These are phyloP conservation scores for Mesorhabditis sp. DNA, from an alignment of 2,888 invertebrate species.

Conservation along the genomic window DNA sequence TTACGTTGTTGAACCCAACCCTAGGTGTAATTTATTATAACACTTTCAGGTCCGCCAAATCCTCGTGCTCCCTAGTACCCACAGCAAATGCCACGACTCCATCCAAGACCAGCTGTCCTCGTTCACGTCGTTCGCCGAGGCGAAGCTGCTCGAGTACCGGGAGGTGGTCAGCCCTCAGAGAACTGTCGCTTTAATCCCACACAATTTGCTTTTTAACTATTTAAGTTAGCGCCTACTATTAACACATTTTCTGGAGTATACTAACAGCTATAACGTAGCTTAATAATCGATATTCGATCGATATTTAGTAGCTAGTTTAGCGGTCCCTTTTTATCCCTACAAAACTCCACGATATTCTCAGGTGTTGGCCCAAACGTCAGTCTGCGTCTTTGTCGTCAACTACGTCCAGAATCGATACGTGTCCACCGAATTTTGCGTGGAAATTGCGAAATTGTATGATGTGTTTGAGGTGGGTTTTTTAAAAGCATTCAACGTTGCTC, in stretches of 20 bases:
- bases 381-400: slow-evolving; percentile 34
- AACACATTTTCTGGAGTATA: too few relatives aligned
- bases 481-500: slow-evolving; percentile 16
- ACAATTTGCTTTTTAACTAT: too few relatives aligned
- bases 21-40: background rate
- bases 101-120: slow-evolving; percentile 22
- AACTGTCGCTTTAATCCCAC: too few relatives aligned
- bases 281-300: too few relatives aligned
- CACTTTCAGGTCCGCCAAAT: slow-evolving; percentile 33
- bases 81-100: slow-evolving; percentile 22
- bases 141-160: slow-evolving; percentile 29
- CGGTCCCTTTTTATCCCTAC: background rate
- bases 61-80: slow-evolving; percentile 24
- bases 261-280: too few relatives aligned
- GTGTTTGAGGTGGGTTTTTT: slow-evolving; percentile 24
- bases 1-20: too few relatives aligned
- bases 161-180: slow-evolving; percentile 17
- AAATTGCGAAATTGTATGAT: slow-evolving; percentile 30
- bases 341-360: slow-evolving; percentile 13
- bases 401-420: slow-evolving; percentile 37
- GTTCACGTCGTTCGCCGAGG: slow-evolving; percentile 26
- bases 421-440: slow-evolving; percentile 29
- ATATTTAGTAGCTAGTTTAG: background rate
- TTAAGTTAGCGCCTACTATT: too few relatives aligned
- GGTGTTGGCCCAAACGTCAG: slow-evolving; percentile 25